These are phyloP conservation scores for Speoplatyrhinus poulsoni DNA, from an alignment of 2,113 vertebrate species.

Conservation along the genomic window DNA sequence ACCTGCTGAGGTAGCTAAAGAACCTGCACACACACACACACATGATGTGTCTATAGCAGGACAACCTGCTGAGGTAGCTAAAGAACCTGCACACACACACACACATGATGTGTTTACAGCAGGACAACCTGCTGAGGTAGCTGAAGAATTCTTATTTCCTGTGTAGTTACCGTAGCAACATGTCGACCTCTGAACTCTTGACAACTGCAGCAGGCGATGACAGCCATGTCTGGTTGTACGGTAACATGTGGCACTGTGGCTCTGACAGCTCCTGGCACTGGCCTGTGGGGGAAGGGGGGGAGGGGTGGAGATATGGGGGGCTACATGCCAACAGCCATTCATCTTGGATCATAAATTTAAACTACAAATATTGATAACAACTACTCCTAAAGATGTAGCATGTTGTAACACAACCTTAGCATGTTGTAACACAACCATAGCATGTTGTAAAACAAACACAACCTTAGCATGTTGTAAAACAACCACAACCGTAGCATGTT, in stretches of 20 bases:
- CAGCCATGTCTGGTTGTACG: slow-evolving; percentile 85
- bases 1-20: no score
- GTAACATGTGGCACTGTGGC: slow-evolving; percentile 88
- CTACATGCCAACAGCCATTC: no score
- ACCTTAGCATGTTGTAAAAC: no score
- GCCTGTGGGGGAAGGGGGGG: slow-evolving; percentile 65
- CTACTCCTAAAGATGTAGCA: no score
- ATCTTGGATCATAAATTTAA: no score
- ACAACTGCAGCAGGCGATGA: slow-evolving; percentile 79
- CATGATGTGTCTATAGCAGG: slow-evolving; percentile 96
- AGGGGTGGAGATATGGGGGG: no score
- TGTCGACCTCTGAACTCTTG: slow-evolving; percentile 86
- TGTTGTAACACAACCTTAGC: no score
- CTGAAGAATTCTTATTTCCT: not conserved
- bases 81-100: slow-evolving; percentile 82
- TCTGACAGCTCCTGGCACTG: slow-evolving; percentile 81
- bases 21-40: no score
- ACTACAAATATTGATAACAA: no score
- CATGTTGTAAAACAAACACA: no score
- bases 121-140: not conserved
- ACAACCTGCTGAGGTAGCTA: slow-evolving; percentile 88
- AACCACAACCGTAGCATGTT: no score
- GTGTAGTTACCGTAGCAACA: slow-evolving; percentile 80
- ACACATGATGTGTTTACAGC: not conserved
- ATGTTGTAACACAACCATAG: no score